phyloP scores from a whole-genome alignment of 2,113 vertebrate species.

The Menidia beryllina region DNA sequence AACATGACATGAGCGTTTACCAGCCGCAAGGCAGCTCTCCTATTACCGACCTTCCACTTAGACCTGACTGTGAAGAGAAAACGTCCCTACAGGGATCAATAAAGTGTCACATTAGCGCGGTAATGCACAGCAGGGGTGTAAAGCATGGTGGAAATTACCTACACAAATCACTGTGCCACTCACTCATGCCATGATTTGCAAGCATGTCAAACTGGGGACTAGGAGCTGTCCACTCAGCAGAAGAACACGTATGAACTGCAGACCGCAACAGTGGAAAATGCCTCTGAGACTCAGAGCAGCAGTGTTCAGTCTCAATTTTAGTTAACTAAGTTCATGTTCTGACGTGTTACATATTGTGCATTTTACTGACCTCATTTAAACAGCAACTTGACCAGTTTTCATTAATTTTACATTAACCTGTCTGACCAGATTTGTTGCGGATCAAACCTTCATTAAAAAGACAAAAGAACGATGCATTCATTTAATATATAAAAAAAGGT shows the following conservation, averaged over 20 bases:
- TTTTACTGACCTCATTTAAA: too few relatives aligned
- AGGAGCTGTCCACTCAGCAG: slow-evolving; percentile 32
- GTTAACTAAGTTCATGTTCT: neutral
- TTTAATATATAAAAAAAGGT: too few relatives aligned
- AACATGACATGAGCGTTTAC: slow-evolving; percentile 46
- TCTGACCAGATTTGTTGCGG: too few relatives aligned
- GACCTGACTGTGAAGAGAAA: slow-evolving; percentile 51
- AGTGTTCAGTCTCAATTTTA: too few relatives aligned
- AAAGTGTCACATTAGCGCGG: slow-evolving; percentile 67
- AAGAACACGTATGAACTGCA: slow-evolving; percentile 24
- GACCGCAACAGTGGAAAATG: neutral
- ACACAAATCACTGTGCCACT: slow-evolving; percentile 56
- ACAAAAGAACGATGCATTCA: too few relatives aligned
- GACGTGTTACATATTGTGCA: too few relatives aligned
- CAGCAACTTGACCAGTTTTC: too few relatives aligned
- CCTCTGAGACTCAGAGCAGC: neutral
- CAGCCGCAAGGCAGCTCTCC: slow-evolving; percentile 32
- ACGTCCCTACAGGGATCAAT: slow-evolving; percentile 72
- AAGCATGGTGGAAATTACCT: slow-evolving; percentile 62
- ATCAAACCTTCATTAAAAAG: too few relatives aligned
- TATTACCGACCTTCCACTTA: slow-evolving; percentile 64
- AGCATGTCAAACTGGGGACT: slow-evolving; percentile 29
- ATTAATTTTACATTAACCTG: too few relatives aligned
- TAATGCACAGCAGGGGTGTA: slow-evolving; percentile 66
- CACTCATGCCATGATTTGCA: slow-evolving; percentile 57